Percentiles rank a stretch among this genome's conserved stretches.
Evolutionary conservation across 2,888 invertebrate species (phyloP).

Genomic region (Thereva nobilitata): DNA sequence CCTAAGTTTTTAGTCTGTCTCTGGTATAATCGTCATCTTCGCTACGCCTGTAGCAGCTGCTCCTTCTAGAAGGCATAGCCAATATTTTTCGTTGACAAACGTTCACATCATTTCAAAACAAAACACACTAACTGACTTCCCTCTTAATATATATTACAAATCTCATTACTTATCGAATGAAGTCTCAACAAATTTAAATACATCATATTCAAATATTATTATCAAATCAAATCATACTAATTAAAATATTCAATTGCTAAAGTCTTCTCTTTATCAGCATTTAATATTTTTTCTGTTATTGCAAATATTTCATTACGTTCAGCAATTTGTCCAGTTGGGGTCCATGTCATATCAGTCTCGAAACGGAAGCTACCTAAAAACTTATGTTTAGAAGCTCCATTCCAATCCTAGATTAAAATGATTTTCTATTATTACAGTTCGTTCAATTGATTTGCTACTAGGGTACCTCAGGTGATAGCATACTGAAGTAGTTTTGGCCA

Average conservation of each 20-base stretch:
- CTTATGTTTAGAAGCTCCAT: conserved; percentile 62
- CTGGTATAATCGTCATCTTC: too few species aligned
- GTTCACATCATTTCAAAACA: too few species aligned
- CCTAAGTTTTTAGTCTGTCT: too few species aligned
- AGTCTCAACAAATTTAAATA: too few species aligned
- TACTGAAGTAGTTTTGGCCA: conserved; percentile 73
- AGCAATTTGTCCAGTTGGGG: conserved; percentile 60
- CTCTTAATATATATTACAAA: too few species aligned
- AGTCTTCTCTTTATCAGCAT: conserved; percentile 2
- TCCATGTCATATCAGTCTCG: conserved; percentile 74
- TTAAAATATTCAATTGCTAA: not conserved
- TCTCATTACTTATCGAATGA: too few species aligned
- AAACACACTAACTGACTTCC: too few species aligned
- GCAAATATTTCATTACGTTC: conserved; percentile 52
- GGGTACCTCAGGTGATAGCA: conserved; percentile 70
- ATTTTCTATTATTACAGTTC: conserved; percentile 3
- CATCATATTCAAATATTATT: not conserved
- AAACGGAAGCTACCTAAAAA: conserved; percentile 70
- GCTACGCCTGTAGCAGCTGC: too few species aligned
- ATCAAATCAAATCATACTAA: not conserved
- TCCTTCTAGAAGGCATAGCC: too few species aligned
- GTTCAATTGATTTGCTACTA: conserved; percentile 36
- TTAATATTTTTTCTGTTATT: conserved; percentile 47
- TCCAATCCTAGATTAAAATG: conserved; percentile 68
- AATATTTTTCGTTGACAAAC: too few species aligned